phyloP scores from a whole-genome alignment of 2,888 invertebrate genomes.

The Aleiodes alternator region DNA sequence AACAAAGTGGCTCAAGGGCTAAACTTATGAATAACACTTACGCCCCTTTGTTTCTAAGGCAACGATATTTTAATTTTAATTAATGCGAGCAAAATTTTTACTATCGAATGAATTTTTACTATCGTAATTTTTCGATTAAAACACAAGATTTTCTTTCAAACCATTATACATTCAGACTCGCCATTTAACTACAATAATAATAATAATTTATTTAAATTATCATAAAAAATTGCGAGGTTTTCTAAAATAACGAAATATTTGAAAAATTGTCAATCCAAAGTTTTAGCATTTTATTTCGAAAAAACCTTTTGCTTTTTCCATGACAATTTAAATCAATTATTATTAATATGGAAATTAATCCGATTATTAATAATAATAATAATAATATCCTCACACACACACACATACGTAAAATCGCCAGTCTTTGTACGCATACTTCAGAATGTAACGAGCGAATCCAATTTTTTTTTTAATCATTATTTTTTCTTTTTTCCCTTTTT shows the following conservation, averaged over 20 bases:
- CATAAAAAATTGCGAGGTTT: no score
- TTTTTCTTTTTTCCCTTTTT: not conserved
- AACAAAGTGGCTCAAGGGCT: no score
- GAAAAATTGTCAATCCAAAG: no score
- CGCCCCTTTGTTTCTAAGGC: no score
- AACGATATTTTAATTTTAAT: not conserved
- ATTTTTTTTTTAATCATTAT: not conserved
- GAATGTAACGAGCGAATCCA: constrained; percentile 37
- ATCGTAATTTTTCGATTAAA: not conserved
- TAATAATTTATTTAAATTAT: not conserved
- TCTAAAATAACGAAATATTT: no score
- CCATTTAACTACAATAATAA: constrained; percentile 19
- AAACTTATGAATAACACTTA: no score
- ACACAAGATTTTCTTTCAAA: constrained; percentile 14
- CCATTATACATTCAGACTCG: constrained; percentile 12
- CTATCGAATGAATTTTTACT: no score
- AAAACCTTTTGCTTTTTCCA: no score
- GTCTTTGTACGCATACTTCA: constrained; percentile 48
- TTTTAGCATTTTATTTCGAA: no score
- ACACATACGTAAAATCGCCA: constrained; percentile 27
- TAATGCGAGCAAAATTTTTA: not conserved
- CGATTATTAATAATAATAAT: constrained; percentile 3
- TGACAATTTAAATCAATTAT: no score
- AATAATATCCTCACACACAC: constrained; percentile 8
- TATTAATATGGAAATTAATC: no score